Percentiles rank a stretch among this genome's conserved stretches.
phyloP scores from a whole-genome alignment of 37 sponge, comb jelly and placozoan species.

The Dysidea cf. avara region DNA sequence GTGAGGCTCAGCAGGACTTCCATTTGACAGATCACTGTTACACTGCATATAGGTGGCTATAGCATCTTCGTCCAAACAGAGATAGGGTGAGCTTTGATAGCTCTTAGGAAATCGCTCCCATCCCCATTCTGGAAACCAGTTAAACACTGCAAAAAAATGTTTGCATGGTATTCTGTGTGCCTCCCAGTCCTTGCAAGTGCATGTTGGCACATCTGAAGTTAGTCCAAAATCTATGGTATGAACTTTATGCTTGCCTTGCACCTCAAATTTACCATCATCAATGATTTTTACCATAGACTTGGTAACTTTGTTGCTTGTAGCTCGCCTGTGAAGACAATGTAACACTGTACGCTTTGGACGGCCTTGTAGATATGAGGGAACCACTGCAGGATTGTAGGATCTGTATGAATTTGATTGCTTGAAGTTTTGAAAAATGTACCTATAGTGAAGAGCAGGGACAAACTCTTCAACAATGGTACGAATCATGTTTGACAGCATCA shows the following conservation, averaged over 20 bases:
- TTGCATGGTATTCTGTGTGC: neutral
- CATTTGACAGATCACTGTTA: too few species aligned
- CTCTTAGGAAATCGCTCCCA: neutral
- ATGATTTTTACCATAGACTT: neutral
- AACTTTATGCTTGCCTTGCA: neutral
- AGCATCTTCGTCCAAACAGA: too few species aligned
- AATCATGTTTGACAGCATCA: constrained; percentile 9
- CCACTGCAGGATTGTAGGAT: constrained; percentile 14
- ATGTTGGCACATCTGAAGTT: neutral
- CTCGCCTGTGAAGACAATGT: constrained; percentile 7
- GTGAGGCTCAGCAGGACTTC: too few species aligned
- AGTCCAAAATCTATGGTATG: neutral
- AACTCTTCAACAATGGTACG: neutral
- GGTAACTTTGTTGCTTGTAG: constrained; percentile 2
- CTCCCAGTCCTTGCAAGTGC: constrained; percentile 2
- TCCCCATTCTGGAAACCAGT: neutral
- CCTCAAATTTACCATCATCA: neutral
- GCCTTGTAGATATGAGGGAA: too few species aligned
- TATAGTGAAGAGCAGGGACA: constrained; percentile 14
- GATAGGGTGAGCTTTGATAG: neutral
- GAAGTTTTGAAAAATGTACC: constrained; percentile 18
- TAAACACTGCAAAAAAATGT: neutral
- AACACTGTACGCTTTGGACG: neutral
- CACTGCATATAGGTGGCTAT: too few species aligned
- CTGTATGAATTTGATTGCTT: constrained; percentile 14